These are phyloP conservation scores for Daphoenositta chrysoptera DNA, from an alignment of 2,113 vertebrate species.

Conservation along the genomic window DNA sequence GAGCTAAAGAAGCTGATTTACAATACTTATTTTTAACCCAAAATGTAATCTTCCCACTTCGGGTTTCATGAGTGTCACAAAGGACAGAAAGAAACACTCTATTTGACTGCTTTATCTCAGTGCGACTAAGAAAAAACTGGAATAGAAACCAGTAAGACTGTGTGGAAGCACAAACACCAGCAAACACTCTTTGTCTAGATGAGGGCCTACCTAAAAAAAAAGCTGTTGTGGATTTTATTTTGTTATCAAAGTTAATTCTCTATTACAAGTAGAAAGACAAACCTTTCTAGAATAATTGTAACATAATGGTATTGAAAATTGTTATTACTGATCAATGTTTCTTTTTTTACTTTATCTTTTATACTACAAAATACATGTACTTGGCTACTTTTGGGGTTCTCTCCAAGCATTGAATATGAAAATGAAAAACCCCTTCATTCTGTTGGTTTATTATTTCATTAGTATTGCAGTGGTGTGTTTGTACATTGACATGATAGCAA, in stretches of 20 bases:
- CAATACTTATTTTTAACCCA: slow-evolving; percentile 50
- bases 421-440: background rate
- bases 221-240: background rate
- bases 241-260: background rate
- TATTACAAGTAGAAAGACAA: background rate
- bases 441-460: background rate
- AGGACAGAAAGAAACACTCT: slow-evolving; percentile 11
- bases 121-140: background rate
- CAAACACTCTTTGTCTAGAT: background rate
- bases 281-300: background rate
- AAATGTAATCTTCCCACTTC: slow-evolving; percentile 18
- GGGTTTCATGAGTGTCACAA: slow-evolving; percentile 4
- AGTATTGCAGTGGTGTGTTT: background rate
- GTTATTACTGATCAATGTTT: background rate
- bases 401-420: background rate
- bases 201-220: background rate
- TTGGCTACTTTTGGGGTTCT: background rate
- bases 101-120: background rate
- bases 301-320: background rate
- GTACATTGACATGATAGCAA: background rate
- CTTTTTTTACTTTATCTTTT: background rate
- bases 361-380: background rate
- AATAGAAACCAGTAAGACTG: background rate
- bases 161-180: background rate
- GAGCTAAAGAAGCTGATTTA: background rate